phyloP scores from a whole-genome alignment of 2,888 invertebrate species.

The Perizoma flavofasciatum region DNA sequence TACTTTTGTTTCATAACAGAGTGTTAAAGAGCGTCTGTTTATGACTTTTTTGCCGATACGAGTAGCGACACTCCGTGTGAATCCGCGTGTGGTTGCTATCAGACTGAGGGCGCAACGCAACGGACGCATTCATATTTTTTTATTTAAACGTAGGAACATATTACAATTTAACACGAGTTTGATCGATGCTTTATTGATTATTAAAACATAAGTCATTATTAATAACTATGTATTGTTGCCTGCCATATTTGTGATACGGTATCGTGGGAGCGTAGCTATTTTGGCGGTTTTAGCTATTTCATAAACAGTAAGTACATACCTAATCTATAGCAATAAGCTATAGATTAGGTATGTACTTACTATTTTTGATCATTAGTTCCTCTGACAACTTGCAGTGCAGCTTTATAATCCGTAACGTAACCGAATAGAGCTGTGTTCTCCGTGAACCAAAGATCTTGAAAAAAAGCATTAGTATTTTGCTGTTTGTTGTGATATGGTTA shows the following conservation, averaged over 20 bases:
- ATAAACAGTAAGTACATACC: too few relatives aligned
- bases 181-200: slow-evolving; percentile 1
- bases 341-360: too few relatives aligned
- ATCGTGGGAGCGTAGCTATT: slow-evolving; percentile 2
- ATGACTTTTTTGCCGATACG: too few relatives aligned
- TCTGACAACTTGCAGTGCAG: too few relatives aligned
- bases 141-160: slow-evolving; percentile 35
- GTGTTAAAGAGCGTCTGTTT: background rate
- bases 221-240: background rate
- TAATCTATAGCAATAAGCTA: too few relatives aligned
- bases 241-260: background rate
- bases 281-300: too few relatives aligned
- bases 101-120: slow-evolving; percentile 41
- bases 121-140: slow-evolving; percentile 21
- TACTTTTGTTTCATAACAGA: background rate
- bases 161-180: slow-evolving; percentile 12
- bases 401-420: too few relatives aligned
- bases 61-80: slow-evolving; percentile 22
- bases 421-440: too few relatives aligned
- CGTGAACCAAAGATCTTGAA: too few relatives aligned
- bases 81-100: slow-evolving; percentile 47
- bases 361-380: too few relatives aligned
- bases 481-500: too few relatives aligned
- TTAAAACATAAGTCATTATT: background rate
- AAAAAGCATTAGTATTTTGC: too few relatives aligned